These are phyloP conservation scores for Henricia sp. DNA, from an alignment of 53 echinoderm and acorn worm genomes.

Conservation along the genomic window DNA sequence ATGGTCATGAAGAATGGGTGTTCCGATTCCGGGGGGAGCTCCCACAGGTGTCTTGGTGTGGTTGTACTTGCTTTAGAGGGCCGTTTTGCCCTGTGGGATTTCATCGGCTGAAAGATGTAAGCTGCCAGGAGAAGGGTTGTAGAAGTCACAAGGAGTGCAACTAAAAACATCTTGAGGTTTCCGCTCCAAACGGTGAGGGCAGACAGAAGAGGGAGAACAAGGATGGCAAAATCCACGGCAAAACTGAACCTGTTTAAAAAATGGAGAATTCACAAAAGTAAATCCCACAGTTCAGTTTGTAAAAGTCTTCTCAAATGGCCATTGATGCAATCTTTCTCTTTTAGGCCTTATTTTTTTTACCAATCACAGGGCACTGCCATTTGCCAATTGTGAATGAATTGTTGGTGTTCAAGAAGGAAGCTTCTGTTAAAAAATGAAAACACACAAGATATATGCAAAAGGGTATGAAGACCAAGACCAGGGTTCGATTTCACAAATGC, in stretches of 20 bases:
- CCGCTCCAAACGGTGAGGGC: constrained; percentile 76
- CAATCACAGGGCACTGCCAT: too few relatives aligned
- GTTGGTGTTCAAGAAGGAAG: too few relatives aligned
- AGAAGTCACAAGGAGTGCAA: constrained; percentile 53
- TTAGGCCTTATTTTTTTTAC: too few relatives aligned
- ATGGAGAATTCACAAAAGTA: too few relatives aligned
- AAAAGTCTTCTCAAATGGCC: too few relatives aligned
- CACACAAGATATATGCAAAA: too few relatives aligned
- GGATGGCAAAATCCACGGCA: constrained; percentile 69
- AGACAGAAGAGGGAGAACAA: constrained; percentile 69
- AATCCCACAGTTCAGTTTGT: too few relatives aligned
- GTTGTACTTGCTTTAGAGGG: constrained; percentile 13
- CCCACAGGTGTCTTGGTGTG: constrained; percentile 22
- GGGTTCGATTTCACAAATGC: too few relatives aligned
- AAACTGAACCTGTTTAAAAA: constrained; percentile 53
- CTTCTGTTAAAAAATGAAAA: too few relatives aligned
- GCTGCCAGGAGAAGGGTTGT: constrained; percentile 50
- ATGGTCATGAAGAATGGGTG: constrained; percentile 72
- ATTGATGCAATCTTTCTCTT: too few relatives aligned
- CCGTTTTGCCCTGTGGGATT: background rate
- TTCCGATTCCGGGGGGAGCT: constrained; percentile 43
- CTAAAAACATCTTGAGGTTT: constrained; percentile 50
- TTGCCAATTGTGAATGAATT: too few relatives aligned
- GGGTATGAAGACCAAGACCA: too few relatives aligned
- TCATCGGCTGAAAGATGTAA: constrained; percentile 21